phyloP scores from a whole-genome alignment of 2,113 vertebrate genomes.

The Apus apus region DNA sequence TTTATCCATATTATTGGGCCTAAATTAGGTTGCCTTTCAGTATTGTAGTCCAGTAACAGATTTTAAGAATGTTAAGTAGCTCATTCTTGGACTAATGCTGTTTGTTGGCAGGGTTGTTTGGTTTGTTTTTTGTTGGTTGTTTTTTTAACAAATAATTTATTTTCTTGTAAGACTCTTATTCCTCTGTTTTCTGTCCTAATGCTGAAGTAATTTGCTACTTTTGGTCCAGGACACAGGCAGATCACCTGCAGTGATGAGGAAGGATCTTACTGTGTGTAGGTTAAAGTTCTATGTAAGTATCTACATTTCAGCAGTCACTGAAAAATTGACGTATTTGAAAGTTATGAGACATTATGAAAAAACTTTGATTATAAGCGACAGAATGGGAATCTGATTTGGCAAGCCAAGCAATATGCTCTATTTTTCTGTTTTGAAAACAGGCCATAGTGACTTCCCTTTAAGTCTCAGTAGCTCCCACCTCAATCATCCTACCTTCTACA shows the following conservation, averaged over 20 bases:
- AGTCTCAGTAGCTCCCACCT: neutral
- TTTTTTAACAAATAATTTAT: neutral
- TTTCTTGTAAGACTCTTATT: neutral
- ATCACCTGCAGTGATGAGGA: neutral
- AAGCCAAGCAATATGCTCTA: fast-evolving
- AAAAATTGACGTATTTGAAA: neutral
- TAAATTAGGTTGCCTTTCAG: neutral
- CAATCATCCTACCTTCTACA: neutral
- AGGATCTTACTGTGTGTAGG: neutral
- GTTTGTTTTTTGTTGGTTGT: neutral
- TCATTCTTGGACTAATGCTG: neutral
- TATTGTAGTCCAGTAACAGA: neutral
- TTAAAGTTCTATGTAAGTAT: neutral
- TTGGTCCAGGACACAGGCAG: neutral
- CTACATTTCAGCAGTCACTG: neutral
- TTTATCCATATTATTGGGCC: neutral
- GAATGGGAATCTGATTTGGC: neutral
- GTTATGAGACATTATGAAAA: neutral
- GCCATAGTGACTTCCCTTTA: neutral
- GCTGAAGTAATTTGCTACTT: neutral
- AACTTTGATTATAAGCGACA: neutral
- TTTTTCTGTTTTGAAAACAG: neutral
- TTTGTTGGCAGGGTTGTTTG: neutral
- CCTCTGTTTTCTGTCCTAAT: neutral
- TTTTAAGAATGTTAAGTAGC: neutral